Evolutionary conservation across 2,113 vertebrate species (phyloP), one percentile per base, ranked within the genome.

Genomic region (Cacatua alba): DNA sequence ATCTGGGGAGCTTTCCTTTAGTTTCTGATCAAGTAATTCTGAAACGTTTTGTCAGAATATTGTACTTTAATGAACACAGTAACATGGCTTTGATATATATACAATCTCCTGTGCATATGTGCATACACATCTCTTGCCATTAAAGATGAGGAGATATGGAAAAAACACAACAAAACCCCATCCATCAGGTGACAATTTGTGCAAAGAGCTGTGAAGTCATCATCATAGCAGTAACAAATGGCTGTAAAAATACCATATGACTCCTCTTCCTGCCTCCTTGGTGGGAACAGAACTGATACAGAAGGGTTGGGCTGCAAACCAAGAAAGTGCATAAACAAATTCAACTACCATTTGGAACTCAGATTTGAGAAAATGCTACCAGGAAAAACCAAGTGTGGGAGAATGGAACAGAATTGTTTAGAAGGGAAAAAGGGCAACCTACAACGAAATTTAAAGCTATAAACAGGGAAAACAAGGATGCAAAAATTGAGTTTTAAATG

Each of bases 281-380:
- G 84, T 90, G 90, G 93, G 91, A 97, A 90, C 94, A 97, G 96
- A 98, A 96, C 83, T 68, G 93, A 80, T 95, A 84, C 93, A 96
- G 94, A 97, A 92, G 67, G 74, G 95, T 69, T 98, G 97, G 98
- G 97, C 97, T 98, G 86, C 77, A 95, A 96, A 96, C 97, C 98
- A 98, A 97, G 94, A 95, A 96, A 97, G 88, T 33, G 94, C 96
- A 95, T 97, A 97, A 98, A 98, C 94, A 98, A 97, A 97, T 92
- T 39, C 55, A 90, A 86, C 79, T 90, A 94, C 90, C 95, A 96
- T 96, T 96, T 97, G 93, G 91, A 95, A 97, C 74, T 90, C 70
- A 75, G 90, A 96, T 94, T 93, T 86, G 86, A 95, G 75, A 97
- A 97, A 97, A 96, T 43, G 44, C 83, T 97, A 35, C 88, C 79